Evolutionary conservation across 2,113 vertebrate genomes (phyloP).

Genomic region (Phyllostomus hastatus): DNA sequence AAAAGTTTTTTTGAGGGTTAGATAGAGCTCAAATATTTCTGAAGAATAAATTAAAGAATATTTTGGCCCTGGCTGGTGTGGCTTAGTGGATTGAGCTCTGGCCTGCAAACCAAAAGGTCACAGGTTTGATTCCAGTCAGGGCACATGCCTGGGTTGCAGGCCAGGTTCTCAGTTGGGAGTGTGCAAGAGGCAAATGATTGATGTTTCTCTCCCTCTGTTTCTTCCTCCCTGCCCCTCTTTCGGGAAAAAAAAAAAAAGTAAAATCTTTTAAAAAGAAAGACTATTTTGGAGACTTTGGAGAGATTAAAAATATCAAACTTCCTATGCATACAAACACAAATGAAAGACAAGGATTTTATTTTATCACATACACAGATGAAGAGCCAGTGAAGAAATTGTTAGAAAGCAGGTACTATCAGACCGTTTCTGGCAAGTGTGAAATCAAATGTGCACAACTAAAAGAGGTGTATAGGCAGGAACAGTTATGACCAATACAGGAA

Average conservation of each 20-base stretch:
- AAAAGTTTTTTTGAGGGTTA: conserved; percentile 88
- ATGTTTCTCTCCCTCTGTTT: no score
- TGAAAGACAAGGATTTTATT: conserved; percentile 91
- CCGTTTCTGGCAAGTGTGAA: conserved; percentile 94
- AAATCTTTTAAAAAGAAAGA: conserved; percentile 74
- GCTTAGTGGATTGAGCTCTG: no score
- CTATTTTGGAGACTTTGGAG: conserved; percentile 89
- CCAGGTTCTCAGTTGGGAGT: no score
- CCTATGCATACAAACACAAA: conserved; percentile 92
- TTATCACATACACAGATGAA: conserved; percentile 87
- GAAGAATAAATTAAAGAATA: conserved; percentile 92
- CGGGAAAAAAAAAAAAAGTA: no score
- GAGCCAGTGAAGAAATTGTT: conserved; percentile 91
- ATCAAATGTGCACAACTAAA: conserved; percentile 93
- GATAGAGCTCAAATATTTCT: conserved; percentile 89
- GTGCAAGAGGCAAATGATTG: no score
- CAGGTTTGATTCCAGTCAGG: no score
- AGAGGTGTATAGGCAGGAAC: conserved; percentile 91
- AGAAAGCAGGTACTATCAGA: conserved; percentile 92
- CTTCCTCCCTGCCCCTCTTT: no score
- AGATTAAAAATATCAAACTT: conserved; percentile 93
- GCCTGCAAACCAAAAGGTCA: no score
- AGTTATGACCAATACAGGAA: conserved; percentile 83
- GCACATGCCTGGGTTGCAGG: no score
- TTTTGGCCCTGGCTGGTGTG: conserved; percentile 75